phyloP scores from a whole-genome alignment of 2,888 invertebrate species.

The Luffia ferchaultella region DNA sequence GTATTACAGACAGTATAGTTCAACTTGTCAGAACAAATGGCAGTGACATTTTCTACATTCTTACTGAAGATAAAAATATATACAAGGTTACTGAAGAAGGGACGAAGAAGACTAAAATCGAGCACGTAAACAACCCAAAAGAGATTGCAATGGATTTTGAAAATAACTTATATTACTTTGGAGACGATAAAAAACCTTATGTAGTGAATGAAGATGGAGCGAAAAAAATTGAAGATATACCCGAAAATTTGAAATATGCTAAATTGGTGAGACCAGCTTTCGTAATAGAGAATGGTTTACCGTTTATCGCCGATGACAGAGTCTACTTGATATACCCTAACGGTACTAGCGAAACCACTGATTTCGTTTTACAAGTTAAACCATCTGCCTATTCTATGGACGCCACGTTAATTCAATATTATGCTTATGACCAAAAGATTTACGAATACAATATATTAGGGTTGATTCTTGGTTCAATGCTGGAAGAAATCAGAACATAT shows the following conservation, averaged over 20 bases:
- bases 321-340: slow-evolving; percentile 27
- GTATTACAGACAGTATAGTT: slow-evolving; percentile 29
- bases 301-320: slow-evolving; percentile 25
- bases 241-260: slow-evolving; percentile 22
- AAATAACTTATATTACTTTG: slow-evolving; percentile 32
- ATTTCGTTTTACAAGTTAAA: slow-evolving; percentile 22
- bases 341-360: slow-evolving; percentile 23
- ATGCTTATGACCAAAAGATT: slow-evolving; percentile 36
- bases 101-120: slow-evolving; percentile 27
- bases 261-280: slow-evolving; percentile 31
- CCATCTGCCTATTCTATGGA: slow-evolving; percentile 37
- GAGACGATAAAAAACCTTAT: slow-evolving; percentile 16
- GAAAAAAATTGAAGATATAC: slow-evolving; percentile 31
- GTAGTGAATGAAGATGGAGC: slow-evolving; percentile 23
- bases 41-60: slow-evolving; percentile 29
- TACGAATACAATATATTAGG: slow-evolving; percentile 35
- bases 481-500: neutral
- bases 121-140: slow-evolving; percentile 26
- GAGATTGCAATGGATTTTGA: slow-evolving; percentile 33
- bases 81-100: slow-evolving; percentile 38
- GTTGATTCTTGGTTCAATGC: slow-evolving; percentile 18
- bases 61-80: slow-evolving; percentile 30
- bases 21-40: slow-evolving; percentile 29
- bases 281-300: slow-evolving; percentile 23
- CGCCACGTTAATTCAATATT: slow-evolving; percentile 32